Evolutionary conservation across 2,888 invertebrate species (phyloP).

Genomic region (Agrenia bidenticulata): DNA sequence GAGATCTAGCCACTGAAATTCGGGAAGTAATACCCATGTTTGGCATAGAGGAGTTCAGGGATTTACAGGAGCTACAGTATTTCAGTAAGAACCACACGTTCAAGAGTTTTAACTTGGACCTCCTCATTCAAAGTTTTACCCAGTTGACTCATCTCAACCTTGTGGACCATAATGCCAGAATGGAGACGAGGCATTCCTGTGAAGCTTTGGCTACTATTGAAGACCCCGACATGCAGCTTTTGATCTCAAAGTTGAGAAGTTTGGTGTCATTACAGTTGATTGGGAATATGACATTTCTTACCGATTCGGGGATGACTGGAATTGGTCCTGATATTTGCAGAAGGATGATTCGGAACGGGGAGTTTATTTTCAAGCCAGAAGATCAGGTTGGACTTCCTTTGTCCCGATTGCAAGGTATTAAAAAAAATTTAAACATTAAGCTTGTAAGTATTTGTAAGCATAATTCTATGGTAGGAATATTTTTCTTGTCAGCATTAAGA

Average conservation of each 20-base stretch:
- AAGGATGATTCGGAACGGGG: slow-evolving; percentile 27
- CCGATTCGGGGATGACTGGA: slow-evolving; percentile 48
- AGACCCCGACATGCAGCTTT: slow-evolving; percentile 45
- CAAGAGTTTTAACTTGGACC: slow-evolving; percentile 44
- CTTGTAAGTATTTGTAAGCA: too few species aligned
- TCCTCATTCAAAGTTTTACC: slow-evolving; percentile 38
- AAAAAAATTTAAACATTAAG: too few species aligned
- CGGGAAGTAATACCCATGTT: slow-evolving; percentile 29
- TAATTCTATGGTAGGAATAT: too few species aligned
- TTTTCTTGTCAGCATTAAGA: slow-evolving; percentile 33
- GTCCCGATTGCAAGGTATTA: slow-evolving; percentile 21
- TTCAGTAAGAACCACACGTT: slow-evolving; percentile 50
- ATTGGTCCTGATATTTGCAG: slow-evolving; percentile 33
- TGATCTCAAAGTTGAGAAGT: slow-evolving; percentile 31
- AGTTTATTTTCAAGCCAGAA: slow-evolving; percentile 10
- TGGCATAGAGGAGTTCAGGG: slow-evolving; percentile 23
- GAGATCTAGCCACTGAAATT: slow-evolving; percentile 28
- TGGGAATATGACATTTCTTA: slow-evolving; percentile 47
- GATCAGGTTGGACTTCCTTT: slow-evolving; percentile 33
- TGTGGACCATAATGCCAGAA: slow-evolving; percentile 49
- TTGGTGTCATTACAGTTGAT: slow-evolving; percentile 43
- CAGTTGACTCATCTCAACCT: slow-evolving; percentile 48
- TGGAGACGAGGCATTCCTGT: slow-evolving; percentile 47
- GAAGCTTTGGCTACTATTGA: slow-evolving; percentile 51
- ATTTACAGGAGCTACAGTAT: slow-evolving; percentile 46